These are phyloP conservation scores for Vanessa tameamea DNA, from an alignment of 1,140 invertebrate species.

Conservation along the genomic window DNA sequence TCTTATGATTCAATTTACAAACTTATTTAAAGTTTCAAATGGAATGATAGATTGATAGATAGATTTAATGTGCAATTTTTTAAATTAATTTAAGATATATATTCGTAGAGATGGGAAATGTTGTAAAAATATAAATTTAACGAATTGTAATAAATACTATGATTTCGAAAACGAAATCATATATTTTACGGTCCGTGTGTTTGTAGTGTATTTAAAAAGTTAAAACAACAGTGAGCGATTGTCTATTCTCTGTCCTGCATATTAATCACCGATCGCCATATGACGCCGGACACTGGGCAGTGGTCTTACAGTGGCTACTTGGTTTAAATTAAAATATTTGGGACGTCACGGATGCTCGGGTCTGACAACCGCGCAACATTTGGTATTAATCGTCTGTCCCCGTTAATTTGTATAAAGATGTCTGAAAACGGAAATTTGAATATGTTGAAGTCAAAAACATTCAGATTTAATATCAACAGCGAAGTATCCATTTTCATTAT, in stretches of 20 bases:
- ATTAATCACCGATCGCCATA: slow-evolving; percentile 73
- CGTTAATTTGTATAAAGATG: slow-evolving; percentile 41
- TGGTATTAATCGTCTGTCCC: slow-evolving; percentile 54
- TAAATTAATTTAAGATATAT: no score
- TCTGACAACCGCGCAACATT: slow-evolving; percentile 48
- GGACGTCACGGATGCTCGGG: slow-evolving; percentile 34
- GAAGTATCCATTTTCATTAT: no score
- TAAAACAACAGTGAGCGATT: slow-evolving; percentile 19
- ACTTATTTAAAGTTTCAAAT: no score
- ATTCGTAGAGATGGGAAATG: no score
- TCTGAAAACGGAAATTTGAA: neutral
- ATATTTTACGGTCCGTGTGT: neutral
- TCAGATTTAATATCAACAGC: no score
- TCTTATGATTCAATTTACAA: no score
- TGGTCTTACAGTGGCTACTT: slow-evolving; percentile 51
- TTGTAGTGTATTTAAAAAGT: slow-evolving; percentile 21
- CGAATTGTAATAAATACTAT: no score
- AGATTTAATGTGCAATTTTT: no score
- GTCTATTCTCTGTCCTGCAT: slow-evolving; percentile 64
- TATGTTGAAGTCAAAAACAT: no score
- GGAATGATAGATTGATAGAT: no score
- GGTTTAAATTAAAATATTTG: slow-evolving; percentile 72
- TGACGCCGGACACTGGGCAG: slow-evolving; percentile 51
- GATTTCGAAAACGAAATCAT: neutral
- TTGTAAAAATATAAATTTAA: no score